Base-by-base conservation (phyloP, 2,888 invertebrate genomes). In the Dione vanillae region DNA sequence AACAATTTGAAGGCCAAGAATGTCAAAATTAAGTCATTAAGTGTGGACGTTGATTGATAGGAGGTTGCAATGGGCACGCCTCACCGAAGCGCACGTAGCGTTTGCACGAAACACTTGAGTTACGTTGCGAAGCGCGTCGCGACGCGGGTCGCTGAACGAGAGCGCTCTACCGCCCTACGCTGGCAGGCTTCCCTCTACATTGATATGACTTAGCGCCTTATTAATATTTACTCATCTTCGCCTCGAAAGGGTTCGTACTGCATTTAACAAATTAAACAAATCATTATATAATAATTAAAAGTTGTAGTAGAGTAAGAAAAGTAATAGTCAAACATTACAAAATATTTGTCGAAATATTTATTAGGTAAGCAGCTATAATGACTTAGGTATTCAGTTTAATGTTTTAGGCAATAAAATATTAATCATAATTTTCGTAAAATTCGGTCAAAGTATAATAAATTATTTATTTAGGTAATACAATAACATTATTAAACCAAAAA, bases 11-110 rank as follows among this genome's bases (percentile, higher is more conserved):
- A 81, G 78, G 78, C 74, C 75, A 78, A 77, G 82, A 83, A 80
- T 87, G 89, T 90, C 87, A 89, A 87, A 89, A 92, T 92, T 90
- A 91, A 91, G 90, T 90, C 85, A 87, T 92, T 91, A 91, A 83
- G 85, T 78, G 78, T 83, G 82, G 89, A 92, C 91, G 82, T 87
- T 92, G 90, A 91, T 90, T 88, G 91, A 90, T 85, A 80, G 85
- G 83, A 83, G 83, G 82, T 84, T 85, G 83, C 78, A 82, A 84
- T 87, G 85, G 83, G 85, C 86, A 87, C 84, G 87, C 88, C 87
- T 83, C 83, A 82, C 85, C 88, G 88, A 90, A 90, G 84, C 81
- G 82, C 86, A 87, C 88, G 88, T 86, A 86, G 73, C 72, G 78
- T 77, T 76, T 78, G 82, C 87, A 85, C 85, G 85, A 83, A 83